Percentiles rank a stretch among this genome's conserved stretches.
Evolutionary conservation across 2,797 vertebrate species (phyloP).

Genomic region (Staurois parvus): DNA sequence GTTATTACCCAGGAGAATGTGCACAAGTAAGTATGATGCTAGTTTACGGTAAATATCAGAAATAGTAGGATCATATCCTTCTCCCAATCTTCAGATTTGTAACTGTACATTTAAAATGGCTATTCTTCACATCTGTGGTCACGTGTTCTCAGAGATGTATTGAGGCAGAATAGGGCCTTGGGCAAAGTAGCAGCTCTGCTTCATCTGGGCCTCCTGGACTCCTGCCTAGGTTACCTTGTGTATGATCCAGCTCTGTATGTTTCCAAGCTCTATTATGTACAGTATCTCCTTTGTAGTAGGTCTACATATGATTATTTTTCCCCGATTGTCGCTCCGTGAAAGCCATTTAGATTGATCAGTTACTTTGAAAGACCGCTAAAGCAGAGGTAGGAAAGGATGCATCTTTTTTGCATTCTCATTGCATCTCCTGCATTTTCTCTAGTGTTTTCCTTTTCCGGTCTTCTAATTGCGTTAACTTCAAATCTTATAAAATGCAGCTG

Average conservation of each 20-base stretch:
- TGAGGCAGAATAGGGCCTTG: too few species aligned
- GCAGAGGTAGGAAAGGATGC: not conserved
- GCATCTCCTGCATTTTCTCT: not conserved
- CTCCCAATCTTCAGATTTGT: not conserved
- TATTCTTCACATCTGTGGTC: not conserved
- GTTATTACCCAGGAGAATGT: constrained; percentile 93
- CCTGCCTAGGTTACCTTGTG: too few species aligned
- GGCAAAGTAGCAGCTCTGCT: too few species aligned
- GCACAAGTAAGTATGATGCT: constrained; percentile 80
- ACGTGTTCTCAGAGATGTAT: too few species aligned
- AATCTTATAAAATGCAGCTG: not conserved
- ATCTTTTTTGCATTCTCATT: not conserved
- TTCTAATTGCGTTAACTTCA: not conserved
- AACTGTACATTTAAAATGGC: not conserved
- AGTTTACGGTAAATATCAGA: not conserved
- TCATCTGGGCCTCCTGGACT: too few species aligned
- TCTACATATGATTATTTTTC: not conserved
- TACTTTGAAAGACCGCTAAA: not conserved
- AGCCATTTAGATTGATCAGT: not conserved
- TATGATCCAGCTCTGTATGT: too few species aligned
- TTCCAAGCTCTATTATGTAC: not conserved
- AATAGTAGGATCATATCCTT: too few species aligned
- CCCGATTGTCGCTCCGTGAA: not conserved
- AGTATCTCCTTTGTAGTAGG: not conserved
- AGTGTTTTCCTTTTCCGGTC: not conserved